phyloP scores from a whole-genome alignment of 2,888 invertebrate genomes.

The Philonicus albiceps region DNA sequence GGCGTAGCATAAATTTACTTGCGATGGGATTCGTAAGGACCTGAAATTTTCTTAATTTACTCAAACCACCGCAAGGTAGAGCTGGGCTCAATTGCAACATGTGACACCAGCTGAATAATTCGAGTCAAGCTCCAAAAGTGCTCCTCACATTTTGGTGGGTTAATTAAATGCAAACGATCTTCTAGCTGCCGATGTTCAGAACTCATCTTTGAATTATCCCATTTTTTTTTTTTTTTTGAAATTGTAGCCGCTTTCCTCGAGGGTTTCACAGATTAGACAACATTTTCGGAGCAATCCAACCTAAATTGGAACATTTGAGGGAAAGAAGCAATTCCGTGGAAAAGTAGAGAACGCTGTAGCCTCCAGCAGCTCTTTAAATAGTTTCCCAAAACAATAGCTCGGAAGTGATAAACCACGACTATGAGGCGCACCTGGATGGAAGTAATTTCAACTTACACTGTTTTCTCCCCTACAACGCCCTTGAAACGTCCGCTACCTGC shows the following conservation, averaged over 20 bases:
- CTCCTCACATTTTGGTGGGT: not conserved
- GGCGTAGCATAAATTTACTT: not conserved
- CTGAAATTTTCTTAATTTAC: not conserved
- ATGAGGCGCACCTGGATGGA: not conserved
- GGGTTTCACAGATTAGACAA: not conserved
- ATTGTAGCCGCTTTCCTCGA: not conserved
- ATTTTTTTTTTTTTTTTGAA: no score
- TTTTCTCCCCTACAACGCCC: not conserved
- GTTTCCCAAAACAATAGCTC: not conserved
- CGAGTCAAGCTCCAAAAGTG: not conserved
- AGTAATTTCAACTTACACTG: slow-evolving; percentile 11
- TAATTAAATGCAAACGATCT: not conserved
- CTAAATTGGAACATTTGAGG: not conserved
- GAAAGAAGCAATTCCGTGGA: not conserved
- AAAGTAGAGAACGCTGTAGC: not conserved
- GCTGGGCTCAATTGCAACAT: not conserved
- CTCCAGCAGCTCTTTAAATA: not conserved
- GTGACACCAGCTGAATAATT: not conserved
- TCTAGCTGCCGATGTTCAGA: not conserved
- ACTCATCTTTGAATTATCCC: not conserved
- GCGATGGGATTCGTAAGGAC: not conserved
- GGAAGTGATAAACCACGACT: not conserved
- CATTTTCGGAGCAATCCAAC: not conserved
- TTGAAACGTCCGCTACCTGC: not conserved
- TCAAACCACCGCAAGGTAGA: not conserved